Conservation (phyloP, 2,888 invertebrate species). For the Seira sanloemensis region DNA sequence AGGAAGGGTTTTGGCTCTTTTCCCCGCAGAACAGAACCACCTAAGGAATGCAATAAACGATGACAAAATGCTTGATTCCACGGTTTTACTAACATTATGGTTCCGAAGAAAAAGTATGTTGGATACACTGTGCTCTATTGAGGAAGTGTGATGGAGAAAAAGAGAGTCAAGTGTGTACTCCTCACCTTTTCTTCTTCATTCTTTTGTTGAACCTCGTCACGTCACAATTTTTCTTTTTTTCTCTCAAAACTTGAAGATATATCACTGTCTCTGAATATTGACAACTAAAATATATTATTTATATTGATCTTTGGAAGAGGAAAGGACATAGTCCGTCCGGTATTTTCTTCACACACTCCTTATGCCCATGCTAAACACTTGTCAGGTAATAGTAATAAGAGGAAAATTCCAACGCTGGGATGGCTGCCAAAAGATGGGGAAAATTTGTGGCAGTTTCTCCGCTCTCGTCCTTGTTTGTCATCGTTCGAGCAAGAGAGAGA, state of each 20-base stretch:
- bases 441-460: neutral
- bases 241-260: neutral
- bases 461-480: constrained; percentile 4
- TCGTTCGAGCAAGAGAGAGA: neutral
- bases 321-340: neutral
- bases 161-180: neutral
- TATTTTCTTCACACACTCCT: neutral
- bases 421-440: neutral
- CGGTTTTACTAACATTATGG: neutral
- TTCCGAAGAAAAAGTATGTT: neutral
- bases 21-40: too few species aligned
- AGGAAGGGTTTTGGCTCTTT: too few species aligned
- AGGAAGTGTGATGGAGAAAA: neutral
- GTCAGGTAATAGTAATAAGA: neutral
- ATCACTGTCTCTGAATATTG: neutral
- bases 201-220: neutral
- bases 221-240: neutral
- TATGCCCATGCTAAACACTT: neutral
- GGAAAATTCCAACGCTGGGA: neutral
- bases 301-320: neutral
- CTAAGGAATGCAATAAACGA: neutral
- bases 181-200: neutral
- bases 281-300: neutral
- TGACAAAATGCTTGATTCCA: neutral
- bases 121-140: constrained; percentile 4